Base-by-base conservation (phyloP, 2,888 invertebrate genomes). In the Stenchaetothrips biformis region DNA sequence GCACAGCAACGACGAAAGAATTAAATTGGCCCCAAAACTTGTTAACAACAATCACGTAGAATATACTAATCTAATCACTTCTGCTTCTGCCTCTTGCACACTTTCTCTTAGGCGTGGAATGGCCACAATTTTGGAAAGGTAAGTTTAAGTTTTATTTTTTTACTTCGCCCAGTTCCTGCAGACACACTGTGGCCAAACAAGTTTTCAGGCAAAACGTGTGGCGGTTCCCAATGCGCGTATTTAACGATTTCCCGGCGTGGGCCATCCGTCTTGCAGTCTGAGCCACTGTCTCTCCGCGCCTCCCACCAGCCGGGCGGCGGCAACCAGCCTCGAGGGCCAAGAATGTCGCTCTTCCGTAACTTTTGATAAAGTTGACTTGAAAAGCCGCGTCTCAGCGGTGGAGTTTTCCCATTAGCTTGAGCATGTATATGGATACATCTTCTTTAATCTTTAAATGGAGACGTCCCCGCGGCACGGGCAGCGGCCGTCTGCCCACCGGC, bases 341-440 rank as follows among this genome's bases (percentile, higher is more conserved):
- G 67, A 74, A 74, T 74, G 67, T 74, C 67, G 67, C 67, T 74
- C 67, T 74, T 74, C 67, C 67, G 67, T 21, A 74, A 74, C 67
- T 74, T 74, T 74, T 74, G 67, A 74, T 74, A 74, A 74, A 74
- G 67, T 74, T 74, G 67, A 74, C 67, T 74, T 74, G 67, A 74
- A 74, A 74, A 74, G 67, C 67, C 67, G 21, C 67, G 25, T 25
- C 67, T 74, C 67, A 74, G 67, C 67, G 67, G 11, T 8, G 67
- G 67, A 74, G 67, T 74, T 74, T 74, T 74, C 67, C 67, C 67
- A 74, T 74, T 74, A 74, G 67, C 67, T 74, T 25, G 25, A 74
- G 67, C 67, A 74, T 74, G 67, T 74, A 74, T 74, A 74, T 74
- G 67, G 67, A 74, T 74, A 74, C 67, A 74, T 74, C 67, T 74